These are phyloP conservation scores for Tinea trinotella DNA, from an alignment of 2,888 invertebrate genomes.

Conservation along the genomic window DNA sequence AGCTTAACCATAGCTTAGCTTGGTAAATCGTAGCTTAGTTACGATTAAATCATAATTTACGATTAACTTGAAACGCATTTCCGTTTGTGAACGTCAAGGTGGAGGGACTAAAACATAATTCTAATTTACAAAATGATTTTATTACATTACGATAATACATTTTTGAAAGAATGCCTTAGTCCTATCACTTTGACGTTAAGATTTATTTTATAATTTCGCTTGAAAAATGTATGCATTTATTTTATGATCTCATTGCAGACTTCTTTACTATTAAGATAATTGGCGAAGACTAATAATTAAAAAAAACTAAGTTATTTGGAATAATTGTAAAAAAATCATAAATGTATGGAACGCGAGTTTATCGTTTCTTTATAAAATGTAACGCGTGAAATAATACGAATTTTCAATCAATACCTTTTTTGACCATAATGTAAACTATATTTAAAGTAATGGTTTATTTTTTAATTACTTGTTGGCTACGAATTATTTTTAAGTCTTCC, in stretches of 20 bases:
- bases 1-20: conserved; percentile 45
- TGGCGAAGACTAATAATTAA: conserved; percentile 21
- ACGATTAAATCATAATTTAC: conserved; percentile 18
- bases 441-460: conserved; percentile 28
- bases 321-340: background rate
- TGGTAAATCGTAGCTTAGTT: conserved; percentile 35
- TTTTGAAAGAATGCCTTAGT: background rate
- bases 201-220: conserved; percentile 31
- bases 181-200: conserved; percentile 9
- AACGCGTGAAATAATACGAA: background rate
- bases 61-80: background rate
- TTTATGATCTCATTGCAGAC: conserved; percentile 55
- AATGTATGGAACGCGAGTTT: background rate
- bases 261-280: conserved; percentile 22
- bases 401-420: background rate
- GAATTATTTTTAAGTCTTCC: conserved; percentile 69
- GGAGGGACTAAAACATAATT: background rate
- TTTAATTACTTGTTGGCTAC: conserved; percentile 59
- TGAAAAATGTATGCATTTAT: conserved; percentile 52
- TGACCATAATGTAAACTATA: conserved; percentile 5
- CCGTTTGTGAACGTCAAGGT: background rate
- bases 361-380: background rate
- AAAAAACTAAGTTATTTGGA: conserved; percentile 1
- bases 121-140: too few species aligned
- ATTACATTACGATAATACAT: background rate